Percentiles rank a stretch among this genome's conserved stretches.
Evolutionary conservation across 1,140 invertebrate species (phyloP).

Genomic region (Himalopsyche phryganea): DNA sequence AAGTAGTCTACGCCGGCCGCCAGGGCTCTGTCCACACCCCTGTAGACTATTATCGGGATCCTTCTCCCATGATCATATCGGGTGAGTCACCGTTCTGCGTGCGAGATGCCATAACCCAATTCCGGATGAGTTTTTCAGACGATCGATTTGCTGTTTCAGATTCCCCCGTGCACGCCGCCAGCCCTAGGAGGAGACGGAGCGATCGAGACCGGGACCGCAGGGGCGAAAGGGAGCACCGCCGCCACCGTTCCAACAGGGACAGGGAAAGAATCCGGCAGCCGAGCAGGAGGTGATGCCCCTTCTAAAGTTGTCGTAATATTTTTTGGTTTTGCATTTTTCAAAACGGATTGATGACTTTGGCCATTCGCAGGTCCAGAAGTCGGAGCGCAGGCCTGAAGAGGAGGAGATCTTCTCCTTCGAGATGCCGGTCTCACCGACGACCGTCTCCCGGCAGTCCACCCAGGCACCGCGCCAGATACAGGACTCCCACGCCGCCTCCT

Average conservation of each 20-base stretch:
- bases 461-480: slow-evolving; percentile 39
- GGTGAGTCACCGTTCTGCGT: slow-evolving; percentile 33
- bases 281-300: slow-evolving; percentile 3
- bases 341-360: not conserved
- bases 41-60: slow-evolving; percentile 44
- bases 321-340: no score
- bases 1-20: slow-evolving; percentile 30
- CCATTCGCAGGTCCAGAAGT: slow-evolving; percentile 23
- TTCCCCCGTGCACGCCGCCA: slow-evolving; percentile 10
- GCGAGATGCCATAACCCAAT: not conserved
- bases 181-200: slow-evolving; percentile 2
- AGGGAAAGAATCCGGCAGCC: slow-evolving; percentile 37
- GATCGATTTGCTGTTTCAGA: slow-evolving; percentile 8
- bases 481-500: slow-evolving; percentile 38
- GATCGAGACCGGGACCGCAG: slow-evolving; percentile 17
- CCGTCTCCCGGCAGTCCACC: slow-evolving; percentile 43
- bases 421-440: slow-evolving; percentile 45
- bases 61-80: slow-evolving; percentile 43
- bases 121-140: not conserved
- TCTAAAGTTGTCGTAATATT: not conserved
- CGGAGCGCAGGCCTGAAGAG: slow-evolving; percentile 33
- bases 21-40: slow-evolving; percentile 39
- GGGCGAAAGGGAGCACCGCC: slow-evolving; percentile 33
- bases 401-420: slow-evolving; percentile 38
- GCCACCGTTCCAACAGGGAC: slow-evolving; percentile 40